Evolutionary conservation across 2,113 vertebrate species (phyloP).

Genomic region (Bufo gargarizans): DNA sequence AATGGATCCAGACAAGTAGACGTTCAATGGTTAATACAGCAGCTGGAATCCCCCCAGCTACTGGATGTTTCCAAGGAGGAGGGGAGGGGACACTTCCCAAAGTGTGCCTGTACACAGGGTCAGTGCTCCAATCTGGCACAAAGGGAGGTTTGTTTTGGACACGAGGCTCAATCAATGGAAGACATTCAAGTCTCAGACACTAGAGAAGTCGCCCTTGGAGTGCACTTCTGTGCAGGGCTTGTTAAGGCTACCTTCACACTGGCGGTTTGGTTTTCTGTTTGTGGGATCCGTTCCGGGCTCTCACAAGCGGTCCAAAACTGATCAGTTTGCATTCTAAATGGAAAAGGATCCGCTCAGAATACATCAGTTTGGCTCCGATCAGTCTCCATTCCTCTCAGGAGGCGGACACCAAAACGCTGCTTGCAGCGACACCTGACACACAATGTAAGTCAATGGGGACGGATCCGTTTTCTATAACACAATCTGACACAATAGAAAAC

Average conservation of each 20-base stretch:
- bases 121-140: slow-evolving; percentile 41
- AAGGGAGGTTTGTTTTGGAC: slow-evolving; percentile 50
- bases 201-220: slow-evolving; percentile 7
- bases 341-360: too few relatives aligned
- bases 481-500: too few relatives aligned
- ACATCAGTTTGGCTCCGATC: too few relatives aligned
- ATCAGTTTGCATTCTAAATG: too few relatives aligned
- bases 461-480: too few relatives aligned
- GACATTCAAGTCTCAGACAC: slow-evolving; percentile 28
- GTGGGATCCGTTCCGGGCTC: too few relatives aligned
- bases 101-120: slow-evolving; percentile 57
- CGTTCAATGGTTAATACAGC: slow-evolving; percentile 48
- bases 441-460: too few relatives aligned
- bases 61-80: slow-evolving; percentile 75
- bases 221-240: not conserved
- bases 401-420: too few relatives aligned
- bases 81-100: slow-evolving; percentile 63
- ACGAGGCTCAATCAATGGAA: slow-evolving; percentile 38
- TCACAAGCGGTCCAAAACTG: too few relatives aligned
- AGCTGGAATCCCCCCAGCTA: slow-evolving; percentile 60
- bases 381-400: too few relatives aligned
- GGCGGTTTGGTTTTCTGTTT: too few relatives aligned
- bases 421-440: too few relatives aligned
- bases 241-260: not conserved
- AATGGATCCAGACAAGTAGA: not conserved